Conservation (phyloP, 2,888 invertebrate species). For the Eutolmus rufibarbis region DNA sequence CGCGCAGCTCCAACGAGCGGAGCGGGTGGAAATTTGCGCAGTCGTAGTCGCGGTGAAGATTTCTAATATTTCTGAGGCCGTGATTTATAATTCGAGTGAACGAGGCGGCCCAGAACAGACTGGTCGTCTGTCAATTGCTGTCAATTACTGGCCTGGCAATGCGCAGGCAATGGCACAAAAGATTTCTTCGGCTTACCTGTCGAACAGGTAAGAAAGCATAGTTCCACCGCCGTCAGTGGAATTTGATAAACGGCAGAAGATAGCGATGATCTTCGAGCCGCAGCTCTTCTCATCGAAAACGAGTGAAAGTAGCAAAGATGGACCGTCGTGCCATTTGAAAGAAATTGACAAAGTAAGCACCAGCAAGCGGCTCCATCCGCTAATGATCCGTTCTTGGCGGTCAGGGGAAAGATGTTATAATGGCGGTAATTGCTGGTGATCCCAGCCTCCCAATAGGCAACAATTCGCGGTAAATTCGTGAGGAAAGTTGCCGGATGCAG, state of each 20-base stretch:
- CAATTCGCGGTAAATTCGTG: neutral
- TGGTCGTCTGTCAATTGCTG: neutral
- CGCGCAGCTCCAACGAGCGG: neutral
- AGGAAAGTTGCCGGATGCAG: neutral
- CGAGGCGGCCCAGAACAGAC: neutral
- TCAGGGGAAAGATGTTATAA: neutral
- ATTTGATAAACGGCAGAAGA: neutral
- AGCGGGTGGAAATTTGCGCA: neutral
- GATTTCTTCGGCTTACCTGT: neutral
- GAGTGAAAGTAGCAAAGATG: neutral
- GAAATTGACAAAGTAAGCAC: constrained; percentile 12
- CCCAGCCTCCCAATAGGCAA: neutral
- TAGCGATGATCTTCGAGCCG: neutral
- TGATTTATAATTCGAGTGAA: neutral
- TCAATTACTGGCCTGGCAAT: neutral
- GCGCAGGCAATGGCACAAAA: neutral
- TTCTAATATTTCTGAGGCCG: neutral
- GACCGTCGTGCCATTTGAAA: neutral
- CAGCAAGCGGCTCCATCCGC: neutral
- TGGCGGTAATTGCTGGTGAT: neutral
- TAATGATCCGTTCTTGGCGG: neutral
- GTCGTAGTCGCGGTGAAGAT: neutral
- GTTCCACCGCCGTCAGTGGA: neutral
- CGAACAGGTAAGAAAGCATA: neutral
- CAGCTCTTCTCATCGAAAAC: neutral